These are phyloP conservation scores for Hermetia illucens DNA, from an alignment of 1,140 invertebrate genomes.

Conservation along the genomic window DNA sequence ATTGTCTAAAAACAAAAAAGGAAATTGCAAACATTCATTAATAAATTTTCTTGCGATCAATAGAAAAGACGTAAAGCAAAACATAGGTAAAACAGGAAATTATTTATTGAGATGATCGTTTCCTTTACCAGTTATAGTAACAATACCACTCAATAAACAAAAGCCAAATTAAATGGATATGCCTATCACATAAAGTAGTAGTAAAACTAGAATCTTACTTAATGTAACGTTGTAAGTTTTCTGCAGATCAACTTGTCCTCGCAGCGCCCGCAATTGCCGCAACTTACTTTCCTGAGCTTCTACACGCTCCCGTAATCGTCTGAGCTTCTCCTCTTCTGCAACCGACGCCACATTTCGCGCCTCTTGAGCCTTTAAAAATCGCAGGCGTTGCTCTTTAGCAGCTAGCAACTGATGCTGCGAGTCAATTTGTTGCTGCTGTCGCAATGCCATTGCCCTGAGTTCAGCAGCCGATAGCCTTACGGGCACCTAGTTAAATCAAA, in stretches of 20 bases:
- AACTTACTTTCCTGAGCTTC: slow-evolving; percentile 89
- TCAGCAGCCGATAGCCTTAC: slow-evolving; percentile 76
- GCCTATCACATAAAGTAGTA: slow-evolving; percentile 19
- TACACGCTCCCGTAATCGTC: slow-evolving; percentile 74
- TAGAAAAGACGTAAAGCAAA: no score
- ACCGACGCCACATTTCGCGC: slow-evolving; percentile 46
- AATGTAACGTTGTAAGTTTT: slow-evolving; percentile 80
- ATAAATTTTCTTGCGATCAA: no score
- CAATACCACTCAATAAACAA: not conserved
- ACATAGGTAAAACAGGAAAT: no score
- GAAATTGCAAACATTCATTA: no score
- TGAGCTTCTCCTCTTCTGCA: slow-evolving; percentile 75
- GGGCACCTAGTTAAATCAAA: no score
- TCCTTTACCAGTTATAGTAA: not conserved
- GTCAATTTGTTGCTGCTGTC: slow-evolving; percentile 93
- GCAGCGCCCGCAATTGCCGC: slow-evolving; percentile 70
- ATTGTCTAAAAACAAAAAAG: slow-evolving; percentile 47
- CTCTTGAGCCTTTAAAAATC: slow-evolving; percentile 88
- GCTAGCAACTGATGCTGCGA: slow-evolving; percentile 78
- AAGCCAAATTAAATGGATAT: not conserved
- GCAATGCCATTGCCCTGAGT: slow-evolving; percentile 88
- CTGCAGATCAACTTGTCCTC: slow-evolving; percentile 84
- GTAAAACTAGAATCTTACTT: no score
- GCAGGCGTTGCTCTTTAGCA: slow-evolving; percentile 82
- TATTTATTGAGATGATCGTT: no score